Evolutionary conservation across 2,113 vertebrate species (phyloP).

Genomic region (Hippocampus comes): DNA sequence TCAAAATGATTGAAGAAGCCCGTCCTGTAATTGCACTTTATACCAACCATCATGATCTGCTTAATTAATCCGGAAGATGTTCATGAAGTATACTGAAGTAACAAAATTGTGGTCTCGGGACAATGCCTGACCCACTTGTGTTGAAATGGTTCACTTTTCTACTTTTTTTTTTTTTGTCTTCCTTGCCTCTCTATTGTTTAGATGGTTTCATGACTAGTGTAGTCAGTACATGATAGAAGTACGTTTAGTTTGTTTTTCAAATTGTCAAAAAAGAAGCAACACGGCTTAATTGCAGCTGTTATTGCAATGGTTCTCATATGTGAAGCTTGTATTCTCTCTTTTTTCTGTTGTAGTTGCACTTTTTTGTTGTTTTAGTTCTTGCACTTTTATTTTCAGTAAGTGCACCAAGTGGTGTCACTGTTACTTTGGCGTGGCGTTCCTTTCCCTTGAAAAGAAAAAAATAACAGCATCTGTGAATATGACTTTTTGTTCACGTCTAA

Average conservation of each 20-base stretch:
- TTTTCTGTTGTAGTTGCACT: not conserved
- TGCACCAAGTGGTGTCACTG: not conserved
- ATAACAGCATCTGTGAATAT: constrained; percentile 14
- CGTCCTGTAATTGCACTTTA: not conserved
- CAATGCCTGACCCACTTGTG: constrained; percentile 9
- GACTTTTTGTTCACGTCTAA: not conserved
- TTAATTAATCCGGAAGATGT: not conserved
- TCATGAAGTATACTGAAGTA: not conserved
- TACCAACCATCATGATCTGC: not conserved
- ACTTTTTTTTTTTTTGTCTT: not conserved
- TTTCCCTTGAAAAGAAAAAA: not conserved
- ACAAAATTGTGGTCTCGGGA: constrained; percentile 28
- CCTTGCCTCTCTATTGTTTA: not conserved
- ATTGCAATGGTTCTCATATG: not conserved
- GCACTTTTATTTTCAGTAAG: constrained; percentile 16
- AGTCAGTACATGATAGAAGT: not conserved
- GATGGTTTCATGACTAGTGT: constrained; percentile 14
- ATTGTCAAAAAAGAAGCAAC: not conserved
- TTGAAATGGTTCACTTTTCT: constrained; percentile 16
- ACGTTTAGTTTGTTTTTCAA: constrained; percentile 4
- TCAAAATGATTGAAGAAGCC: not conserved
- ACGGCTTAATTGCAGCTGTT: not conserved
- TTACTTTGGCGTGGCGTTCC: constrained; percentile 13
- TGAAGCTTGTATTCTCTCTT: not conserved
- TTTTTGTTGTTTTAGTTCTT: not conserved